Evolutionary conservation across 2,888 invertebrate genomes (phyloP).

Genomic region (Acheta domesticus): DNA sequence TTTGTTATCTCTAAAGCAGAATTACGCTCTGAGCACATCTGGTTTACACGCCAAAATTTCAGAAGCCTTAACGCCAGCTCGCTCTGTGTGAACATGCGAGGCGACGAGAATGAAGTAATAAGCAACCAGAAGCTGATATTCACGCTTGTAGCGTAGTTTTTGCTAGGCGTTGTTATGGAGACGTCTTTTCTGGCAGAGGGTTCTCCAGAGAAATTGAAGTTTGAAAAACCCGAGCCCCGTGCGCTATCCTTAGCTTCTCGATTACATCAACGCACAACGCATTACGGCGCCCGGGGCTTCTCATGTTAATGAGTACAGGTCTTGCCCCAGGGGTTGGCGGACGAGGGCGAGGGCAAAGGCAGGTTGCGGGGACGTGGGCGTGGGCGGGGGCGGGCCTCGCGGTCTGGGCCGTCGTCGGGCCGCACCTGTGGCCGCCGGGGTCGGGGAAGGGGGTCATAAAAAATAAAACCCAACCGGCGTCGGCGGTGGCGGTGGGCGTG

Average conservation of each 20-base stretch:
- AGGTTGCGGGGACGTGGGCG: not conserved
- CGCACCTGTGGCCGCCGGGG: not conserved
- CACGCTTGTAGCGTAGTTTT: no score
- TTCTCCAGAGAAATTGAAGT: no score
- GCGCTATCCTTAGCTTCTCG: not conserved
- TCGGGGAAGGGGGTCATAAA: not conserved
- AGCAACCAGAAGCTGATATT: no score
- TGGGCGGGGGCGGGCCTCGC: not conserved
- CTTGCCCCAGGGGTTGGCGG: not conserved
- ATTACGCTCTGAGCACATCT: no score
- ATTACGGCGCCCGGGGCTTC: not conserved
- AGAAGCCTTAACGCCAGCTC: no score
- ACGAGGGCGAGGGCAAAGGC: not conserved
- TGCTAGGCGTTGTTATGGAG: no score
- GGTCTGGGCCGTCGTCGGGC: not conserved
- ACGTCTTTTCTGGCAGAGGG: no score
- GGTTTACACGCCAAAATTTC: no score
- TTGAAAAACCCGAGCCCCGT: no score
- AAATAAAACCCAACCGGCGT: not conserved
- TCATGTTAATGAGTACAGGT: not conserved
- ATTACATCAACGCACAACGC: not conserved
- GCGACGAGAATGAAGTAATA: no score
- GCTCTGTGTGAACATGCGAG: no score
- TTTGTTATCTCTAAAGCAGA: no score
- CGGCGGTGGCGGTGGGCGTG: not conserved